Evolutionary conservation across 2,113 vertebrate species (phyloP), one percentile per base, ranked within the genome.

Genomic region (Triplophysa rosa): DNA sequence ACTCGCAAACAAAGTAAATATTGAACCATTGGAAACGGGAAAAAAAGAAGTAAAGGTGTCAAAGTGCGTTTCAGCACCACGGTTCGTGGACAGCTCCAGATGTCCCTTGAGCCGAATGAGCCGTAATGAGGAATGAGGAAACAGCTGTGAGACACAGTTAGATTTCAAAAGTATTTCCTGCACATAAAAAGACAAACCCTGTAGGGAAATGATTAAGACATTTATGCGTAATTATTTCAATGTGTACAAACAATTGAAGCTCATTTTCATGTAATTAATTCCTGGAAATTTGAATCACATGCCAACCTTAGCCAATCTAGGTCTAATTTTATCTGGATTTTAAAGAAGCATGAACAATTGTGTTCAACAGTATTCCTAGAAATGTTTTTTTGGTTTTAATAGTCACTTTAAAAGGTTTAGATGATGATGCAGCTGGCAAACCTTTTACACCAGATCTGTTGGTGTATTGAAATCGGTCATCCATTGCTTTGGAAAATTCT

Each of bases 1-100:
- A 9, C n/a, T 1, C 14, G 10, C 21, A 64, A 65, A 76, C 1
- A 8, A 49, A 24, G 16, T 2, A 12, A 13, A 13, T 29, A 8
- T 13, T 21, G 7, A 21, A 1, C 19, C 19, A 58, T 7, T 58
- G 1, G 17, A 56, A 54, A 56, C 1, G 0, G 61, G 14, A 4
- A 63, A 19, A 2, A 4, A 7, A 26, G 23, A 72, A 37, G 26
- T 33, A 37, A 40, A 13, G 23, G 2, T 54, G 24, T 29, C 29
- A n/a, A 69, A 19, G 29, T 72, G 3, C 6, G 21, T 59, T 72
- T 72, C 69, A 72, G 69, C 69, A 72, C 54, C 52, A 21, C 8
- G 0, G 26, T 2, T 4, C 4, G 11, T 40, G 69, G 69, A 72
- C 69, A 72, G 69, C 69, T 59, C 33, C 71, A 62, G 42, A n/a